Base-by-base conservation (phyloP, 1,140 invertebrate genomes). In the Patella vulgata region DNA sequence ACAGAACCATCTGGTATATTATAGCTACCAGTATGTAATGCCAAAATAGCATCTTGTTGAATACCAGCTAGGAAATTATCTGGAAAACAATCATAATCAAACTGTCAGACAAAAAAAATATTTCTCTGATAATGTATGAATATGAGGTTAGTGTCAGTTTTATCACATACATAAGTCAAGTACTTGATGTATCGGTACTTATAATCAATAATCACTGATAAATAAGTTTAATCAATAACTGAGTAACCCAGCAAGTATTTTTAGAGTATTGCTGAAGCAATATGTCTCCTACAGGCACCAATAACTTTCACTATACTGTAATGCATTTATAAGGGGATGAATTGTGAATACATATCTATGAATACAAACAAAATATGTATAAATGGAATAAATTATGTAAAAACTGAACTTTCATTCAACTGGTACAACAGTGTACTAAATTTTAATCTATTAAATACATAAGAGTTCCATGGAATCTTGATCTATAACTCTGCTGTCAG, bases 41-140 rank as follows among this genome's bases (percentile, higher is more conserved):
- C 79, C 1, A 88, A 68, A 4, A 78, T 70, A 28, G 87, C 78
- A 4, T 75, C 65, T 64, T 88, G 87, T 39, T 79, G 73, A 36
- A 87, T 79, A 4, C 88, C 88, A 63, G 86, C 84, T 3, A 88
- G 60, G 1, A 88, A 72, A 1, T 56, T 19, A 27, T 69, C 77
- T 79, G 51, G 11, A 63, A 58, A 30, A 51, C 28, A n/a, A n/a
- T n/a, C 31, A 23, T 60, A 25, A 53, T 51, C 33, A 46, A 14
- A n/a, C 23, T 36, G 30, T 14, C 42, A 44, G 25, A 6, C 23
- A 14, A 54, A 9, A 17, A 28, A 42, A 51, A 39, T 43, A n/a
- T 50, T 19, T 33, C 8, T 5, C 19, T 23, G 19, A 44, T 54
- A 12, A 30, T 6, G 1, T 17, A 28, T 54, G 19, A 25, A 14